These are phyloP conservation scores for Myopa testacea DNA, from an alignment of 2,888 invertebrate species.

Conservation along the genomic window DNA sequence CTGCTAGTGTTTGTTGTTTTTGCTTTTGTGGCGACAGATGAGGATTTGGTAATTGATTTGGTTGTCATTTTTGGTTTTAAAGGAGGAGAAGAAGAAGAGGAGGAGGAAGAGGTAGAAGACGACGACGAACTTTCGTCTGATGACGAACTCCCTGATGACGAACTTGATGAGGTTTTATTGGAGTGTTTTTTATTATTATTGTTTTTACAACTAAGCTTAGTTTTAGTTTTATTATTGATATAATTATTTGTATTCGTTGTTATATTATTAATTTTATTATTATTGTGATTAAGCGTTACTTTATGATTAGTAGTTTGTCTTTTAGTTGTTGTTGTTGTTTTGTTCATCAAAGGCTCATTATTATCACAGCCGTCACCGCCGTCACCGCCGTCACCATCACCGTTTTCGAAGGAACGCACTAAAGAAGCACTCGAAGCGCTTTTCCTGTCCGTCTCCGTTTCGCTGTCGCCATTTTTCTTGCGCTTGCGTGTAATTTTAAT, in stretches of 20 bases:
- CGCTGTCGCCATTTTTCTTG: constrained; percentile 54
- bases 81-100: constrained; percentile 29
- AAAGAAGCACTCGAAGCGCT: constrained; percentile 38
- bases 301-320: constrained; percentile 30
- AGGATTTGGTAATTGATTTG: constrained; percentile 44
- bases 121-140: constrained; percentile 39
- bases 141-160: constrained; percentile 29
- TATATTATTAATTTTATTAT: constrained; percentile 14
- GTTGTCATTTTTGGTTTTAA: constrained; percentile 34
- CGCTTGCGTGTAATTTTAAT: constrained; percentile 57
- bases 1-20: constrained; percentile 49
- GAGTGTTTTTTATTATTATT: neutral
- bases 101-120: constrained; percentile 38
- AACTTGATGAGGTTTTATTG: constrained; percentile 19
- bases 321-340: constrained; percentile 31
- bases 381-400: constrained; percentile 11
- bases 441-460: constrained; percentile 51
- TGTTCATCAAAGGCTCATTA: constrained; percentile 30
- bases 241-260: neutral
- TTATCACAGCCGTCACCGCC: constrained; percentile 46
- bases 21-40: constrained; percentile 47
- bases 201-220: neutral
- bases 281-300: neutral
- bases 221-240: constrained; percentile 2
- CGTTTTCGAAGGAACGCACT: constrained; percentile 38